Percentiles rank a stretch among this genome's conserved stretches.
phyloP scores from a whole-genome alignment of 2,113 vertebrate species.

The Ancistrus triradiatus region DNA sequence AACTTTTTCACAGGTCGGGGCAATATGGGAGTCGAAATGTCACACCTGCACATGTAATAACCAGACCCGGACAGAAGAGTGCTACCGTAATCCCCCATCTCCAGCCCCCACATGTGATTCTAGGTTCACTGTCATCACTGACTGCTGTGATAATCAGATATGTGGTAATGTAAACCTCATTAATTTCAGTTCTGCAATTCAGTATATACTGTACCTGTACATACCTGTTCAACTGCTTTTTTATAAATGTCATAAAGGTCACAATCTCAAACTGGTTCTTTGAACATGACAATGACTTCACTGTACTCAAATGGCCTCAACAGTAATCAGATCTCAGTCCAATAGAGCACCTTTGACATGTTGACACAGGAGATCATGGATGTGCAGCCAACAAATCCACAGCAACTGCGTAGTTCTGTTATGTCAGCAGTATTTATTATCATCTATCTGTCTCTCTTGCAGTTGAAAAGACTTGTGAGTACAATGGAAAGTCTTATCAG shows the following conservation, averaged over 20 bases:
- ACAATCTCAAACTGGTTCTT: neutral
- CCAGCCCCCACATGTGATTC: constrained; percentile 29
- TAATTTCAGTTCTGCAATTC: too few relatives aligned
- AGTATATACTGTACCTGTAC: too few relatives aligned
- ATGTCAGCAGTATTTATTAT: neutral
- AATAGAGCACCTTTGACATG: too few relatives aligned
- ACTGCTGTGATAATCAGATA: constrained; percentile 49
- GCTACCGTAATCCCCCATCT: constrained; percentile 1
- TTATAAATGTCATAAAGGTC: too few relatives aligned
- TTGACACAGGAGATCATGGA: too few relatives aligned
- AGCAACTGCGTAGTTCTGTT: too few relatives aligned
- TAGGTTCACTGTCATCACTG: constrained; percentile 18
- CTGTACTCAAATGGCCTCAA: too few relatives aligned
- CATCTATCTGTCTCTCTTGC: constrained; percentile 20
- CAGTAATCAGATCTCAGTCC: too few relatives aligned
- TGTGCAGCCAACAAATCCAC: too few relatives aligned
- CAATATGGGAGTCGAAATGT: constrained; percentile 61
- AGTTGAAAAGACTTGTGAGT: constrained; percentile 62
- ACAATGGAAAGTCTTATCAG: constrained; percentile 30
- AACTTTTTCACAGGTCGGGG: constrained; percentile 53
- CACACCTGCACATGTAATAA: constrained; percentile 58
- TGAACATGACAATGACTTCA: too few relatives aligned
- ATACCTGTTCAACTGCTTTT: too few relatives aligned
- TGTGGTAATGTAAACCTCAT: too few relatives aligned
- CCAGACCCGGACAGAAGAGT: constrained; percentile 54